A percentile compares a stretch with the other conserved stretches of the same genome.
Evolutionary conservation across 2,113 vertebrate species (phyloP).

Genomic region (Raja brachyura): DNA sequence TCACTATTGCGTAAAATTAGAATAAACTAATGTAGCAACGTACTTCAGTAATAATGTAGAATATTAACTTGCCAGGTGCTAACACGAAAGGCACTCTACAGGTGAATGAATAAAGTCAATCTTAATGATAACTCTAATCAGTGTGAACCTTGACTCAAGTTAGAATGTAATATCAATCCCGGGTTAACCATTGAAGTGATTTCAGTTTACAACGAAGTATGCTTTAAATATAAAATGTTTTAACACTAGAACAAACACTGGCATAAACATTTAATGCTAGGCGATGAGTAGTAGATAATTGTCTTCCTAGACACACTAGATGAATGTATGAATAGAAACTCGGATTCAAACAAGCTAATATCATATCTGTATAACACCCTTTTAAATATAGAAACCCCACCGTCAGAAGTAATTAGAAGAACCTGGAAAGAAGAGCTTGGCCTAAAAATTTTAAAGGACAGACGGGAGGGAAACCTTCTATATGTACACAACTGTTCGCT

Average conservation of each 20-base stretch:
- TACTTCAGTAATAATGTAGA: background rate
- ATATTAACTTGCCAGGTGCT: constrained; percentile 15
- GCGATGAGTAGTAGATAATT: background rate
- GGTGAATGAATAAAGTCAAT: background rate
- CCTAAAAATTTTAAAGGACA: too few relatives aligned
- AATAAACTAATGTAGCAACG: constrained; percentile 7
- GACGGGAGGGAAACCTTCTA: too few relatives aligned
- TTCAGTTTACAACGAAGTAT: background rate
- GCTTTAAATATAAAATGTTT: background rate
- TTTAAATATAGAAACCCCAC: too few relatives aligned
- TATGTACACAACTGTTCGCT: too few relatives aligned
- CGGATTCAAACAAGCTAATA: too few relatives aligned
- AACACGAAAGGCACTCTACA: background rate
- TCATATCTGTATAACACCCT: too few relatives aligned
- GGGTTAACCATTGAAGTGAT: background rate
- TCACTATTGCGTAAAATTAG: constrained; percentile 27
- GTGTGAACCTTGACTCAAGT: background rate
- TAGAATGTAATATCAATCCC: background rate
- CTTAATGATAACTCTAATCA: background rate
- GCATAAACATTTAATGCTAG: background rate
- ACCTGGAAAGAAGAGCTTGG: too few relatives aligned
- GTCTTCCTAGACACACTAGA: too few relatives aligned
- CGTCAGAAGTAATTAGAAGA: too few relatives aligned
- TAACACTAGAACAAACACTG: background rate
- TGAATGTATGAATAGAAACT: too few relatives aligned